Percentiles rank a stretch among this genome's conserved stretches.
Conservation (phyloP, 1,140 invertebrate species). For the Leptinotarsa undecemlineata region DNA sequence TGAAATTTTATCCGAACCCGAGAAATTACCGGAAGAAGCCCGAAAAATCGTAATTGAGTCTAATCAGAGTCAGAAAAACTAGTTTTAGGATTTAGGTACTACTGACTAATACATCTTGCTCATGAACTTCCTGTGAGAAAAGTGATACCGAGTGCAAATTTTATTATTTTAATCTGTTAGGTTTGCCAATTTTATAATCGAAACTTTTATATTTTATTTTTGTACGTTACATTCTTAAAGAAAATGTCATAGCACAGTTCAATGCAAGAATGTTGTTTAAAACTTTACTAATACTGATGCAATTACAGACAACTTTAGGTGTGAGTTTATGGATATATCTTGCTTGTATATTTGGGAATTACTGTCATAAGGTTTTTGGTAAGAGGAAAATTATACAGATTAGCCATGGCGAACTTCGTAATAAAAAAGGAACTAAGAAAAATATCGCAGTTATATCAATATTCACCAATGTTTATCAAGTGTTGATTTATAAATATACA, state of each 20-base stretch:
- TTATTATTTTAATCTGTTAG: conserved; percentile 10
- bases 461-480: no score
- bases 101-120: conserved; percentile 16
- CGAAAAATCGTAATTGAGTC: conserved; percentile 52
- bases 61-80: conserved; percentile 14
- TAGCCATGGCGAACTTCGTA: no score
- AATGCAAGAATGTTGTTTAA: no score
- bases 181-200: conserved; percentile 19
- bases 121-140: conserved; percentile 13
- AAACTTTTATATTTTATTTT: conserved; percentile 13
- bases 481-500: no score
- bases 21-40: conserved; percentile 85
- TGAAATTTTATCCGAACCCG: conserved; percentile 88
- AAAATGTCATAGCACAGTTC: neutral
- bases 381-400: neutral
- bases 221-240: conserved; percentile 10
- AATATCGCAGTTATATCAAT: no score
- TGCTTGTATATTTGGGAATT: neutral
- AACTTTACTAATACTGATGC: no score
- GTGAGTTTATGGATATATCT: neutral
- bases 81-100: neutral
- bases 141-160: conserved; percentile 32
- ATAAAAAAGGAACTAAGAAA: no score
- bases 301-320: neutral
- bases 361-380: neutral